Base-by-base conservation (phyloP, 2,797 vertebrate species). In the Propithecus perrieri region DNA sequence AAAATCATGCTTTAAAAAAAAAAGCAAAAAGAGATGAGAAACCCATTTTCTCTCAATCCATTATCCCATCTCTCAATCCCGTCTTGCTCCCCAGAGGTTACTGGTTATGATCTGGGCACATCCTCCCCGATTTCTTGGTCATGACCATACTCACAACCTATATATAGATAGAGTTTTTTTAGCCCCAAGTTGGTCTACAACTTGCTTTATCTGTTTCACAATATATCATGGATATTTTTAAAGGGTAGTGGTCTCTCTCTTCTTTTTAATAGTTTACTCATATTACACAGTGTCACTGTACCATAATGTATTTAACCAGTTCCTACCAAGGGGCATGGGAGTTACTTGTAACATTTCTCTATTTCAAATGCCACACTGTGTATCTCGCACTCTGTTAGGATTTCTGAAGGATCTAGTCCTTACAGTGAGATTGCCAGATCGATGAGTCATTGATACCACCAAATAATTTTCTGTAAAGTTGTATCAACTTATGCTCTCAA, bases 161-260 rank as follows among this genome's bases (percentile, higher is more conserved):
- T 1, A 9, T 0, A 7, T 0, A 28, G 53, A 78, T 33, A 57
- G 30, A 38, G 18, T 13, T n/a, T 41, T 46, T 83, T 74, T 20
- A 79, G 48, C 48, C 10, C 22, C 8, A 85, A 61, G 46, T 11
- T 15, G 24, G 28, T 53, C 33, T 43, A 76, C 28, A 75, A 79
- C 53, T 35, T 74, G 78, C 28, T 81, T 84, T 24, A 48, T 35
- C 46, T 35, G 28, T 92, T 88, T 69, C 79, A 79, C 20, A 80
- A 71, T 33, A 30, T 5, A 35, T 41, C 48, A 13, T 15, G 22
- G 33, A 38, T 22, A 38, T 59, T 63, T 80, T 38, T 55, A 26
- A 53, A 84, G 57, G 33, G 28, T 71, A 61, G 14, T 9, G 7
- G 4, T 65, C 41, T 72, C 11, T 30, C 30, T 80, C 30, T 41